Conservation (phyloP, 2,797 vertebrate genomes). For the Cercopithecus diana region DNA sequence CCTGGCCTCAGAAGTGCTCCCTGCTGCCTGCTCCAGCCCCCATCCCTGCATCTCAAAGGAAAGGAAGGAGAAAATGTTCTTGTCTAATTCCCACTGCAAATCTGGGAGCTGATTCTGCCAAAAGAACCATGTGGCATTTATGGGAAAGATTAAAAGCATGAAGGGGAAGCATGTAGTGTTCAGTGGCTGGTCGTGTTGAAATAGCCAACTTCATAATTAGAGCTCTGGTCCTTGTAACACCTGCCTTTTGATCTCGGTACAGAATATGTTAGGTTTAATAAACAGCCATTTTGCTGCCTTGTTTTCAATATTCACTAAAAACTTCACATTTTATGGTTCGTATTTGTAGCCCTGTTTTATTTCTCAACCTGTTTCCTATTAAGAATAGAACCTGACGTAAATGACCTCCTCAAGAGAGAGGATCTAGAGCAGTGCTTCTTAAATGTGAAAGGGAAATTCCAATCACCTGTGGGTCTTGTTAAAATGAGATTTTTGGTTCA, state of each 20-base stretch:
- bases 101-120: conserved; percentile 68
- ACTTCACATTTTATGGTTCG: conserved; percentile 17
- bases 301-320: conserved; percentile 51
- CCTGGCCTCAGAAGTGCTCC: conserved; percentile 46
- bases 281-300: conserved; percentile 9
- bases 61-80: conserved; percentile 70
- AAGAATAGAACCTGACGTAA: conserved; percentile 30
- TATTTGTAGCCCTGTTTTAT: conserved; percentile 9
- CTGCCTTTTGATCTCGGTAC: conserved; percentile 30
- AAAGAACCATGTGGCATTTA: conserved; percentile 69
- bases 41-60: conserved; percentile 24
- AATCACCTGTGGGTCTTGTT: background rate
- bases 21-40: conserved; percentile 33
- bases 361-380: conserved; percentile 41
- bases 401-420: conserved; percentile 29
- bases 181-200: background rate
- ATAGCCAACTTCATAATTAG: conserved; percentile 23
- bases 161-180: background rate
- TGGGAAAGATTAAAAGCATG: conserved; percentile 36
- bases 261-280: conserved; percentile 24
- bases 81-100: conserved; percentile 71
- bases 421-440: background rate
- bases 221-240: background rate
- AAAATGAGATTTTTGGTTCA: background rate
- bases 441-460: background rate